phyloP scores from a whole-genome alignment of 2,888 invertebrate species.

The Hydraecia micacea region DNA sequence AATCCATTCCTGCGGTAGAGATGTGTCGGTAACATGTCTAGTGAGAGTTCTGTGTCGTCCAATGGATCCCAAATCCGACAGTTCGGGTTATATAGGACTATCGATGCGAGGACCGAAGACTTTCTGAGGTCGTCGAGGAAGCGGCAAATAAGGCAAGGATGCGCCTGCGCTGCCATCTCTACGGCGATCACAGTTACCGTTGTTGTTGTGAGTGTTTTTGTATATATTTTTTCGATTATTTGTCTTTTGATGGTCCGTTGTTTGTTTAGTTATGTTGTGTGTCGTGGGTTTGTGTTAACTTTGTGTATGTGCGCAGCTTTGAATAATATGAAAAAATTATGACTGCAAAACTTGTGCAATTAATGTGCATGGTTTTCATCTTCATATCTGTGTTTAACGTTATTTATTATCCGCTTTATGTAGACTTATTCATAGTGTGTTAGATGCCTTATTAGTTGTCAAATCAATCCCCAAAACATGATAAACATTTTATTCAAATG shows the following conservation, averaged over 20 bases:
- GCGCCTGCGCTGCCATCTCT: slow-evolving; percentile 85
- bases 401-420: background rate
- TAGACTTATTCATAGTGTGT: background rate
- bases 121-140: slow-evolving; percentile 83
- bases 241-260: background rate
- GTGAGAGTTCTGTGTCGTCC: slow-evolving; percentile 79
- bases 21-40: slow-evolving; percentile 83
- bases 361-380: background rate
- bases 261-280: background rate
- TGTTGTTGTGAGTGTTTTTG: slow-evolving; percentile 84
- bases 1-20: slow-evolving; percentile 70
- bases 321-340: background rate
- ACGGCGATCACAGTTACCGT: slow-evolving; percentile 86
- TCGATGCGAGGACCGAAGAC: slow-evolving; percentile 85
- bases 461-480: background rate
- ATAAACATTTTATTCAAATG: background rate
- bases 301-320: background rate
- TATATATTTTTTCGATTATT: background rate
- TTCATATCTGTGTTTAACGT: background rate
- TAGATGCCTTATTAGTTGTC: background rate
- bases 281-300: background rate
- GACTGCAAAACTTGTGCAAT: background rate
- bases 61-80: slow-evolving; percentile 79
- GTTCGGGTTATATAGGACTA: slow-evolving; percentile 85
- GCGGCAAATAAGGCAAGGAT: slow-evolving; percentile 85